Evolutionary conservation across 2,113 vertebrate species (phyloP).

Genomic region (Cyanoliseus patagonus): DNA sequence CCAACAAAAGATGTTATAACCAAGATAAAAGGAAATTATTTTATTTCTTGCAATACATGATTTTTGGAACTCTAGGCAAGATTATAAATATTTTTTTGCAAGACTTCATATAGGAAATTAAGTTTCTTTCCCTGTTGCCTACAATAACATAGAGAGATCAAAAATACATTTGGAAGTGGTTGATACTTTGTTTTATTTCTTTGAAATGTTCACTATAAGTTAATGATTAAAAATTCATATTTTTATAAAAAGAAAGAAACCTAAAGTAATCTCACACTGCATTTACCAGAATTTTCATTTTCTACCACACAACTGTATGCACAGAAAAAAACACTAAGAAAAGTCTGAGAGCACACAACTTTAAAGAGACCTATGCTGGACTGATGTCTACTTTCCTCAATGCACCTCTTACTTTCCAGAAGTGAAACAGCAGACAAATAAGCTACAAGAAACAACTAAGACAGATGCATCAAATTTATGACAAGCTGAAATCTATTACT

Average conservation of each 20-base stretch:
- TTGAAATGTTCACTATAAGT: not conserved
- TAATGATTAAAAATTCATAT: not conserved
- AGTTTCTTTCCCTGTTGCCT: not conserved
- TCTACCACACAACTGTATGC: constrained; percentile 10
- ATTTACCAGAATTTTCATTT: constrained; percentile 63
- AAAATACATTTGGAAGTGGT: not conserved
- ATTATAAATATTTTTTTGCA: not conserved
- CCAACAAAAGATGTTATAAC: not conserved
- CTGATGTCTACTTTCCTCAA: not conserved
- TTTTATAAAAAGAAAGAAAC: constrained; percentile 19
- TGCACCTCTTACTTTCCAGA: not conserved
- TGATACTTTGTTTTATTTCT: not conserved
- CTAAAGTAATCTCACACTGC: not conserved
- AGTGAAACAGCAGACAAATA: not conserved
- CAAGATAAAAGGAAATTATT: not conserved
- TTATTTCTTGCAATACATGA: not conserved
- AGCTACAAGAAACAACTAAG: not conserved
- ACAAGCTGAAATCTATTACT: not conserved
- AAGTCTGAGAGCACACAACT: not conserved
- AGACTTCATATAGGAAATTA: not conserved
- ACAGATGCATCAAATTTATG: not conserved
- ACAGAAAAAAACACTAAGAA: not conserved
- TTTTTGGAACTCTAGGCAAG: not conserved
- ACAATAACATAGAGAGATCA: not conserved
- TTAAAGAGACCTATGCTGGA: not conserved